These are phyloP conservation scores for Perizoma flavofasciatum DNA, from an alignment of 2,888 invertebrate genomes.

Conservation along the genomic window DNA sequence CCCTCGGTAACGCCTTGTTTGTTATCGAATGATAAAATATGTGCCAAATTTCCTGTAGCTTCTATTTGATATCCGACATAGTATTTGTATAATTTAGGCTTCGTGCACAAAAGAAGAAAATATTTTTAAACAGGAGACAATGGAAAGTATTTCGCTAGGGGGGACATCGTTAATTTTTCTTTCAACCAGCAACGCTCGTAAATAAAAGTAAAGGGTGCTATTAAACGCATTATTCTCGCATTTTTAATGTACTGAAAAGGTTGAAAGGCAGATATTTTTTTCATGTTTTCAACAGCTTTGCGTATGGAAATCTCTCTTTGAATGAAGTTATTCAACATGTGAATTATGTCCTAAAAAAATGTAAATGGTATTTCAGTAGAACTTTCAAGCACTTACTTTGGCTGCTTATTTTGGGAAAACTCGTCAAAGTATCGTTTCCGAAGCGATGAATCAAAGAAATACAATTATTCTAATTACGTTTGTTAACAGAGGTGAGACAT, in stretches of 20 bases:
- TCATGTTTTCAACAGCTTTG: conserved; percentile 73
- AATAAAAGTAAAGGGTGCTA: conserved; percentile 82
- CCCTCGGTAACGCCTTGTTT: conserved; percentile 52
- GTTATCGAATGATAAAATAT: conserved; percentile 44
- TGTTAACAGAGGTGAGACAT: not conserved
- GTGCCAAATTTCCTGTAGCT: conserved; percentile 26
- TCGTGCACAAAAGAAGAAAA: conserved; percentile 45
- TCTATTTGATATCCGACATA: conserved; percentile 30
- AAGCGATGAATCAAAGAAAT: no score
- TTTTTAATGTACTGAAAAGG: conserved; percentile 81
- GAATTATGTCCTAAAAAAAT: conserved; percentile 22
- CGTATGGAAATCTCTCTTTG: conserved; percentile 65
- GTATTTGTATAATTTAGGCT: conserved; percentile 39
- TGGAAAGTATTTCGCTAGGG: conserved; percentile 59
- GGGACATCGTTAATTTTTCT: conserved; percentile 77
- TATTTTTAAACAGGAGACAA: conserved; percentile 67
- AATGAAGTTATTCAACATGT: conserved; percentile 69
- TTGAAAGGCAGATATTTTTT: conserved; percentile 67
- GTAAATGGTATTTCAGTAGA: conserved; percentile 6
- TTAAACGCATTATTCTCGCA: conserved; percentile 82
- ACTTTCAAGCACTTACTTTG: conserved; percentile 2
- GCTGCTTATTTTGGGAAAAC: not conserved
- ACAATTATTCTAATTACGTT: no score
- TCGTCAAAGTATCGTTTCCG: no score
- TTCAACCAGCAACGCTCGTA: conserved; percentile 69